Evolutionary conservation across 2,797 vertebrate species (phyloP).

Genomic region (Molossus alvarezi): DNA sequence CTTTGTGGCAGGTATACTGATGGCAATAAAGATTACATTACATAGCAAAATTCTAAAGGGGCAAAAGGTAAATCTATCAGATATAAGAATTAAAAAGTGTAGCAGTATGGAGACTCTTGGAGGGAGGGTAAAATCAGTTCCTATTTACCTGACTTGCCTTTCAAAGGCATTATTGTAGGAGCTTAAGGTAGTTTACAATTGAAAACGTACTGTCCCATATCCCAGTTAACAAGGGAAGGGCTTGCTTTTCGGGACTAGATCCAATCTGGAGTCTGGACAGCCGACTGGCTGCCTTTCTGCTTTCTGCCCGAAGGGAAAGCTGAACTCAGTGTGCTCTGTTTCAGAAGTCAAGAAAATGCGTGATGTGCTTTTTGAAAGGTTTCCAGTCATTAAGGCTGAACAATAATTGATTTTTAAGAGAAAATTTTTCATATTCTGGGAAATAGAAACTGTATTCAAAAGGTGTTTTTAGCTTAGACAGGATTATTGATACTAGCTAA

Average conservation of each 20-base stretch:
- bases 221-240: not conserved
- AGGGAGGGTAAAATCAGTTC: not conserved
- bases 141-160: not conserved
- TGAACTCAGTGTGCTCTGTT: not conserved
- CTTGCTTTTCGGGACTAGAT: not conserved
- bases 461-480: not conserved
- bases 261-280: not conserved
- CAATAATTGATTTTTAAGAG: constrained; percentile 18
- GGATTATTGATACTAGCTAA: not conserved
- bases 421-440: not conserved
- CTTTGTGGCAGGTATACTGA: not conserved
- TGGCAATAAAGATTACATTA: not conserved
- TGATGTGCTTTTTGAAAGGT: not conserved
- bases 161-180: not conserved
- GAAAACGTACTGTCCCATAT: not conserved
- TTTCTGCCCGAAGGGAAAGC: not conserved
- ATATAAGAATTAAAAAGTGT: not conserved
- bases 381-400: not conserved
- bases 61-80: not conserved
- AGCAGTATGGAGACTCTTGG: not conserved
- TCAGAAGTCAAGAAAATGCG: not conserved
- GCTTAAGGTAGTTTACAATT: not conserved
- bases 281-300: not conserved
- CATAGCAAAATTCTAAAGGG: not conserved
- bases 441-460: not conserved